These are phyloP conservation scores for Synergus umbraculus DNA, from an alignment of 2,888 invertebrate species.

Conservation along the genomic window DNA sequence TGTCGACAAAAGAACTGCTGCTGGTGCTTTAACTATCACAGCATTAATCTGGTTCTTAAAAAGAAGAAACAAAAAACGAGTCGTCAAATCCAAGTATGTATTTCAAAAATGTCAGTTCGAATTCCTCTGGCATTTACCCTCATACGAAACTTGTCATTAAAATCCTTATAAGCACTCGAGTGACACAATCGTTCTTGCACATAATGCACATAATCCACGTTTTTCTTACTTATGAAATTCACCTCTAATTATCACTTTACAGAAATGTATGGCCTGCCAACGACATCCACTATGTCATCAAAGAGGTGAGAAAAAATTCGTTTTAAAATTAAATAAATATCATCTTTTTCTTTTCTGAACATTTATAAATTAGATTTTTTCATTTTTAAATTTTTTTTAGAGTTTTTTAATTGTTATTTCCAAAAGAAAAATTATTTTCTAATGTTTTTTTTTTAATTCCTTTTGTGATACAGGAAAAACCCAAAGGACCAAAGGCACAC, in stretches of 20 bases:
- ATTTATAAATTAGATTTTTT: background rate
- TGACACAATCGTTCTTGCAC: slow-evolving; percentile 6
- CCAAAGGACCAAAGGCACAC: slow-evolving; percentile 83
- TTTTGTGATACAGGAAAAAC: slow-evolving; percentile 71
- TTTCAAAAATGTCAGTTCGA: slow-evolving; percentile 34
- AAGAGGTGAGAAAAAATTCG: slow-evolving; percentile 78
- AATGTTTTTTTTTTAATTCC: background rate
- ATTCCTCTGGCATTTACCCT: slow-evolving; percentile 17
- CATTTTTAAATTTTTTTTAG: background rate
- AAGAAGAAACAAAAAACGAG: slow-evolving; percentile 62
- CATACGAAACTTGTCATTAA: slow-evolving; percentile 17
- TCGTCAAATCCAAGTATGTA: slow-evolving; percentile 55
- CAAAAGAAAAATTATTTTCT: background rate
- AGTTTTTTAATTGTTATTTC: background rate
- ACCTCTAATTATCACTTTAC: slow-evolving; percentile 59
- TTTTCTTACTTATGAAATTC: slow-evolving; percentile 30
- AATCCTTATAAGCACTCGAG: slow-evolving; percentile 41
- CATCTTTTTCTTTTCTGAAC: background rate
- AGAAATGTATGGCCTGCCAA: slow-evolving; percentile 82
- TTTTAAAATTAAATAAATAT: background rate
- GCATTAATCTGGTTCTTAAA: slow-evolving; percentile 68
- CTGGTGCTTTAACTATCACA: slow-evolving; percentile 83
- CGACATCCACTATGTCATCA: slow-evolving; percentile 89
- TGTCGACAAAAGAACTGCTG: slow-evolving; percentile 83
- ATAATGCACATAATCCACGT: background rate